Conservation (phyloP, 2,888 invertebrate species). For the Caenorhabditis sp. region DNA sequence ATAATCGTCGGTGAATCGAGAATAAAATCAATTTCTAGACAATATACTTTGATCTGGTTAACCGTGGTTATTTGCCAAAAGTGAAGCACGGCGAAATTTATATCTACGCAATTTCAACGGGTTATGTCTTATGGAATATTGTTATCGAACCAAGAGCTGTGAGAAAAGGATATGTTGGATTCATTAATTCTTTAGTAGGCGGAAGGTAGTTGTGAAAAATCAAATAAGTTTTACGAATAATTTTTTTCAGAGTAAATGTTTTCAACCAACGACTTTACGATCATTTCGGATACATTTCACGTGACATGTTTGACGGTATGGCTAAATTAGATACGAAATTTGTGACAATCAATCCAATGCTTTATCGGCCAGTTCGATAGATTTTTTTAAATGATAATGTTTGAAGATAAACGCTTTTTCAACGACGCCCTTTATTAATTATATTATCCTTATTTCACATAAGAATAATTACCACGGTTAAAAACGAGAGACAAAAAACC, state of each 20-base stretch:
- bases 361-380: neutral
- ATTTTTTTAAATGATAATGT: too few relatives aligned
- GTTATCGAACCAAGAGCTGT: conserved; percentile 82
- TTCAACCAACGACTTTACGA: conserved; percentile 56
- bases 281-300: conserved; percentile 52
- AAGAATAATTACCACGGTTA: neutral
- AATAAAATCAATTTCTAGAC: conserved; percentile 77
- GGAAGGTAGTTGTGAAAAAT: conserved; percentile 38
- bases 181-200: conserved; percentile 81
- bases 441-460: neutral
- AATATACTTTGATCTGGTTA: conserved; percentile 80
- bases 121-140: conserved; percentile 73
- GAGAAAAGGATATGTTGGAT: conserved; percentile 84
- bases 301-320: conserved; percentile 35
- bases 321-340: conserved; percentile 40
- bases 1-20: too few relatives aligned
- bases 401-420: too few relatives aligned
- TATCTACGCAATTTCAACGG: conserved; percentile 81
- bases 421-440: neutral
- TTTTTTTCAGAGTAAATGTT: conserved; percentile 45
- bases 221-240: neutral
- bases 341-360: conserved; percentile 50
- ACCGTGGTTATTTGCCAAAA: conserved; percentile 77
- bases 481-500: neutral
- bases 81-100: conserved; percentile 79